Evolutionary conservation across 1,140 invertebrate genomes (phyloP).

Genomic region (Trinorchestia longiramus): DNA sequence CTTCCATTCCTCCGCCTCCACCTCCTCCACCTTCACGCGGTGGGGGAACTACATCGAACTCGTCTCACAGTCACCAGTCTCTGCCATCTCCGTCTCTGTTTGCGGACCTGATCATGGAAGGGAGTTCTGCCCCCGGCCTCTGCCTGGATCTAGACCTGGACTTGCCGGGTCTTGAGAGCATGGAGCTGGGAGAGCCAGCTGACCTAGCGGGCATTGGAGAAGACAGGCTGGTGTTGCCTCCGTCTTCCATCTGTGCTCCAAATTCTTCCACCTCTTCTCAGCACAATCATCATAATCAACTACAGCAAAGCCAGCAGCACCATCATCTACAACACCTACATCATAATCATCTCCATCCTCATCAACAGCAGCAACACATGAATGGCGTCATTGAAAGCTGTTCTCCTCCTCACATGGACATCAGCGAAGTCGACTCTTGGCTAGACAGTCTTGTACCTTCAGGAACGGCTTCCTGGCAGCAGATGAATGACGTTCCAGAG

Average conservation of each 20-base stretch:
- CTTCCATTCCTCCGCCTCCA: constrained; percentile 68
- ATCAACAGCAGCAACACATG: not conserved
- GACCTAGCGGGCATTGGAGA: not conserved
- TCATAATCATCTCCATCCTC: constrained; percentile 60
- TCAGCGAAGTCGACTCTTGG: constrained; percentile 28
- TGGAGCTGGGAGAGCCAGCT: constrained; percentile 66
- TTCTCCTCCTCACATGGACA: constrained; percentile 62
- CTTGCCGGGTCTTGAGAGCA: constrained; percentile 66
- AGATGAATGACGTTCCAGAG: not conserved
- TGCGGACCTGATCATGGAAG: constrained; percentile 67
- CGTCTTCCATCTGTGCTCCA: constrained; percentile 34
- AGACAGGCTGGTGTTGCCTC: not conserved
- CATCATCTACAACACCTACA: not conserved
- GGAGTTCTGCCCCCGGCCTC: constrained; percentile 66
- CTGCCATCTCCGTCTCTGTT: constrained; percentile 62
- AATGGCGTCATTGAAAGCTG: constrained; percentile 59
- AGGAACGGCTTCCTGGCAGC: constrained; percentile 47
- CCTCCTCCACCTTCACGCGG: constrained; percentile 71
- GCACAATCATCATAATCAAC: not conserved
- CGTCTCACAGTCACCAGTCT: constrained; percentile 33
- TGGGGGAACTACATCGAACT: not conserved
- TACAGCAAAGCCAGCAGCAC: not conserved
- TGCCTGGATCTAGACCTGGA: constrained; percentile 68
- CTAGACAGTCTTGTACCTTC: constrained; percentile 56
- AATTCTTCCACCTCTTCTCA: constrained; percentile 35